Conservation (phyloP, 2,797 vertebrate species). For the Petrocephalus sullivani region DNA sequence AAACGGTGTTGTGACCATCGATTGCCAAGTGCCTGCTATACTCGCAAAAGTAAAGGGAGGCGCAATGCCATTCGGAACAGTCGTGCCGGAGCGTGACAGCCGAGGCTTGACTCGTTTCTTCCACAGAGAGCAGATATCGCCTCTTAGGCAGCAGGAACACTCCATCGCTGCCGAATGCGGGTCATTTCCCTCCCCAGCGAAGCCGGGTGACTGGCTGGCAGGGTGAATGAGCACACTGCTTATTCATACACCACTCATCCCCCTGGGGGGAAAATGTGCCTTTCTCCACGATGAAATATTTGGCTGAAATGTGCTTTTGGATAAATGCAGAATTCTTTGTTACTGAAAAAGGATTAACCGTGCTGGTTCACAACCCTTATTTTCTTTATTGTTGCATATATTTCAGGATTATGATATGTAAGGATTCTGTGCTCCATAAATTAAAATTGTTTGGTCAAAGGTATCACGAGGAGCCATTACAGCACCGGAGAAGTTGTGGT, state of each 20-base stretch:
- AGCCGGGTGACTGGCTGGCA: not conserved
- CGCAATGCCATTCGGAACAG: not conserved
- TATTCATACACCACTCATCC: not conserved
- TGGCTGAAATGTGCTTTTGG: not conserved
- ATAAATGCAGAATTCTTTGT: not conserved
- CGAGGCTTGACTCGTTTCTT: not conserved
- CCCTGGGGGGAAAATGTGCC: not conserved
- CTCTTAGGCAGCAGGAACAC: not conserved
- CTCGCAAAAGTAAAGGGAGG: not conserved
- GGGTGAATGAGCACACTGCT: not conserved
- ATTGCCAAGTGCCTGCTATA: not conserved
- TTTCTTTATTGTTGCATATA: not conserved
- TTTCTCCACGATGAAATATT: not conserved
- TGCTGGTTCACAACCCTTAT: not conserved
- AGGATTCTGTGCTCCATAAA: not conserved
- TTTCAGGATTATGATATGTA: not conserved
- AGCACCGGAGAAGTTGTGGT: not conserved
- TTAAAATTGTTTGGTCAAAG: not conserved
- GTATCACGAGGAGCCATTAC: not conserved
- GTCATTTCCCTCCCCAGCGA: conserved; percentile 30
- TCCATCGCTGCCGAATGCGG: conserved; percentile 6
- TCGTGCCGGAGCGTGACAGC: not conserved
- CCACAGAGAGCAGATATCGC: not conserved
- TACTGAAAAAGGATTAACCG: not conserved
- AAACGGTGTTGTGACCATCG: not conserved